phyloP scores from a whole-genome alignment of 1,140 invertebrate genomes.

The Musca vetustissima region DNA sequence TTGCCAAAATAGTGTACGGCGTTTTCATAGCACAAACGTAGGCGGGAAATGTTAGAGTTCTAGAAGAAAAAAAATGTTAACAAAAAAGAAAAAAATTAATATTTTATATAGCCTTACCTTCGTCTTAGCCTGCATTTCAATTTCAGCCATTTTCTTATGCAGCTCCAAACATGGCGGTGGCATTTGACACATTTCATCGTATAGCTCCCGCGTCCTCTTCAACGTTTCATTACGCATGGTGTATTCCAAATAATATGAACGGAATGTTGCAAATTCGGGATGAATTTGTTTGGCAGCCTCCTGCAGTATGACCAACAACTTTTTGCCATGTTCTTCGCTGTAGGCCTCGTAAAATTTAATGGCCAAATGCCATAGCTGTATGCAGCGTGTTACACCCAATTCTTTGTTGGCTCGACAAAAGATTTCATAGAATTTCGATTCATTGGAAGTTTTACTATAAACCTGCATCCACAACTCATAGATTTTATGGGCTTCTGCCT shows the following conservation, averaged over 20 bases:
- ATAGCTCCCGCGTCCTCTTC: slow-evolving; percentile 40
- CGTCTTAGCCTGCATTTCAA: slow-evolving; percentile 33
- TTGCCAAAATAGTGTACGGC: slow-evolving; percentile 46
- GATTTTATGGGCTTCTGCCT: slow-evolving; percentile 30
- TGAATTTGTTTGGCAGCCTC: slow-evolving; percentile 37
- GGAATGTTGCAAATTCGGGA: slow-evolving; percentile 39
- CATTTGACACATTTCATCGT: slow-evolving; percentile 38
- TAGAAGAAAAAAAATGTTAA: not conserved
- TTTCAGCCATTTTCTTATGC: slow-evolving; percentile 44
- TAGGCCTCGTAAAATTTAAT: slow-evolving; percentile 39
- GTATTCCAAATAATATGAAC: slow-evolving; percentile 43
- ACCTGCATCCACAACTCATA: slow-evolving; percentile 41
- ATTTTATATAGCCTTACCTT: slow-evolving; percentile 28
- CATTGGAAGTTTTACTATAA: slow-evolving; percentile 38
- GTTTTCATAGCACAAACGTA: slow-evolving; percentile 46
- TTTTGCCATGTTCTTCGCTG: slow-evolving; percentile 29
- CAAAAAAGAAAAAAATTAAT: not conserved
- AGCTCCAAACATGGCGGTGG: slow-evolving; percentile 44
- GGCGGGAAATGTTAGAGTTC: slow-evolving; percentile 31
- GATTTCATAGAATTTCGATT: slow-evolving; percentile 36
- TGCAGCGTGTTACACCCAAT: slow-evolving; percentile 28
- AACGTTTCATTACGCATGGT: slow-evolving; percentile 42
- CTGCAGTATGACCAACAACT: slow-evolving; percentile 41
- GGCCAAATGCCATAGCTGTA: slow-evolving; percentile 38
- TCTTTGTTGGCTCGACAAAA: slow-evolving; percentile 36